Evolutionary conservation across 2,797 vertebrate species (phyloP).

Genomic region (Philypnodon macrostomus): DNA sequence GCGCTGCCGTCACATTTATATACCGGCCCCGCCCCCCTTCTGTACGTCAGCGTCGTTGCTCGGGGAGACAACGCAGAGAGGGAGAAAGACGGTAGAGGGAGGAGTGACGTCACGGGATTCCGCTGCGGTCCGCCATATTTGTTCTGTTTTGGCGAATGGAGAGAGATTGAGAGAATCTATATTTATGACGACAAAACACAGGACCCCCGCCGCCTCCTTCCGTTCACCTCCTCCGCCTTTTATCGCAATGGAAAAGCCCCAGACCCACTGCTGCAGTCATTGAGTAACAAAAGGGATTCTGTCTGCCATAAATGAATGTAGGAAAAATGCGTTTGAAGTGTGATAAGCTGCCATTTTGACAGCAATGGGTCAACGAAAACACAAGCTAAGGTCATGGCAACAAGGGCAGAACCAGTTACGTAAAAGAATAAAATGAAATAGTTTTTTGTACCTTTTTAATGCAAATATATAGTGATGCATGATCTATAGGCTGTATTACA

Average conservation of each 20-base stretch:
- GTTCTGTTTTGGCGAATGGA: slow-evolving; percentile 35
- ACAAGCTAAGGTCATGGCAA: no score
- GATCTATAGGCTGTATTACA: no score
- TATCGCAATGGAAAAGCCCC: slow-evolving; percentile 49
- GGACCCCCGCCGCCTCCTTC: background rate
- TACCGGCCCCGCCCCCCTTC: slow-evolving; percentile 62
- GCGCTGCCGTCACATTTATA: slow-evolving; percentile 35
- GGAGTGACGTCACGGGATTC: slow-evolving; percentile 76
- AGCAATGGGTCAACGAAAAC: no score
- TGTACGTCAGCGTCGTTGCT: slow-evolving; percentile 61
- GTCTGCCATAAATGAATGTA: background rate
- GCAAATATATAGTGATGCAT: no score
- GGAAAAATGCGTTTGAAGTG: background rate
- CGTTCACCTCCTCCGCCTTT: background rate
- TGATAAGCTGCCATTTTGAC: no score
- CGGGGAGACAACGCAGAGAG: slow-evolving; percentile 39
- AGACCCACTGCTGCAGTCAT: background rate
- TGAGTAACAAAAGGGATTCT: slow-evolving; percentile 13
- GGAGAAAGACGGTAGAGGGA: background rate
- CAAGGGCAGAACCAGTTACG: background rate
- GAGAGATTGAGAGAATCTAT: slow-evolving; percentile 3
- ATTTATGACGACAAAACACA: slow-evolving; percentile 8
- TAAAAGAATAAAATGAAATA: no score
- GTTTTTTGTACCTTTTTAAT: no score
- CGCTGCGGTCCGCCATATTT: slow-evolving; percentile 42